Evolutionary conservation across 1,140 invertebrate species (phyloP).

Genomic region (Orchestia grillus): DNA sequence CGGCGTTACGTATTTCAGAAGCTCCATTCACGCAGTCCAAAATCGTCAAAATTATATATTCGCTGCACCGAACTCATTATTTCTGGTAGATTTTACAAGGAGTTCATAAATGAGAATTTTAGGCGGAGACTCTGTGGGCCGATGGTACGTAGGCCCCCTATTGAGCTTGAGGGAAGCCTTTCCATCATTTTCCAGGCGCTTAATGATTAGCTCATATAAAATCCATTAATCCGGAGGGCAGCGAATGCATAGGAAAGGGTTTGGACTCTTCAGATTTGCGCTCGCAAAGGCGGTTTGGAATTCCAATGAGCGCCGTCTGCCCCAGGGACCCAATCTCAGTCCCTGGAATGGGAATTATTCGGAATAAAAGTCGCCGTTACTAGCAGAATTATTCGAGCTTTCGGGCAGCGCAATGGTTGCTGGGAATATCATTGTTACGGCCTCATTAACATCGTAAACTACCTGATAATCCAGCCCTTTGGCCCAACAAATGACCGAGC

Average conservation of each 20-base stretch:
- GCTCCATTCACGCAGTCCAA: not conserved
- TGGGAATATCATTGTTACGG: conserved; percentile 44
- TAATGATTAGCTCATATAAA: conserved; percentile 50
- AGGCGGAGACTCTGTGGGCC: not conserved
- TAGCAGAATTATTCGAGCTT: conserved; percentile 50
- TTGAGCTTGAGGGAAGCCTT: not conserved
- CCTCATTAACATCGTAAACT: conserved; percentile 49
- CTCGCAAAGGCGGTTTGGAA: conserved; percentile 22
- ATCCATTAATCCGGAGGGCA: conserved; percentile 40
- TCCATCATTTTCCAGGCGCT: conserved; percentile 29
- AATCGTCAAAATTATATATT: not conserved
- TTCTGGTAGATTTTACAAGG: not conserved
- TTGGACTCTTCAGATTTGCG: conserved; percentile 11
- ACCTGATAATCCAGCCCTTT: conserved; percentile 29
- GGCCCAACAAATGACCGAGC: not conserved
- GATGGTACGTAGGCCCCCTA: not conserved
- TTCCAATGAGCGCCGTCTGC: conserved; percentile 43
- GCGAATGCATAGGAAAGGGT: conserved; percentile 43
- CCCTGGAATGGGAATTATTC: conserved; percentile 51
- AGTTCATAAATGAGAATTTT: not conserved
- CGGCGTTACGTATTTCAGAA: not conserved
- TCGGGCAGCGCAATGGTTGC: conserved; percentile 38
- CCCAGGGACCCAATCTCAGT: conserved; percentile 45
- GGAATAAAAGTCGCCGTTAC: conserved; percentile 54
- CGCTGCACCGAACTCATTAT: not conserved